Conservation (phyloP, 2,888 invertebrate species). For the Rhamphomyia laevipes region DNA sequence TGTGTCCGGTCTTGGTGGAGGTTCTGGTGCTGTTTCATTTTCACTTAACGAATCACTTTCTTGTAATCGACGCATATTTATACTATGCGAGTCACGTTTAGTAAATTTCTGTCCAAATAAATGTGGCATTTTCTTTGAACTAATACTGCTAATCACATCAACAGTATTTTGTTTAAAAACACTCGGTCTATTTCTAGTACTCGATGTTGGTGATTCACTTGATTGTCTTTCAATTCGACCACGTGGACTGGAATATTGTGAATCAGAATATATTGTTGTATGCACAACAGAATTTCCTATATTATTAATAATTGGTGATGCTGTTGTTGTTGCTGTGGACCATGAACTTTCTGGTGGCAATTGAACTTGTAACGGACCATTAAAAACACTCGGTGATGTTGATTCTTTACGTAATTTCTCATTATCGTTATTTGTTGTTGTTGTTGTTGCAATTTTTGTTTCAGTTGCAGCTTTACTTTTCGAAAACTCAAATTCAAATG, state of each 20-base stretch:
- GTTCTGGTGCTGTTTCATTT: constrained; percentile 36
- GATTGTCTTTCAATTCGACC: constrained; percentile 19
- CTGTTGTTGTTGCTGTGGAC: constrained; percentile 23
- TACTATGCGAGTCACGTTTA: constrained; percentile 35
- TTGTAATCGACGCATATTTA: constrained; percentile 37
- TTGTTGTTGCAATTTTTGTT: constrained; percentile 24
- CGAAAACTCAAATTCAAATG: constrained; percentile 34
- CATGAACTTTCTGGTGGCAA: constrained; percentile 49
- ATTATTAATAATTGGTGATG: background rate
- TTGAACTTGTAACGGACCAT: constrained; percentile 57
- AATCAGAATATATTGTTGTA: background rate
- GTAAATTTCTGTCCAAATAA: constrained; percentile 37
- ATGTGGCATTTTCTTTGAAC: constrained; percentile 38
- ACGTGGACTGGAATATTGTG: background rate
- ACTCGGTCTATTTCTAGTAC: constrained; percentile 20
- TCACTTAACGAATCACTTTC: constrained; percentile 39
- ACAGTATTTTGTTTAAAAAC: constrained; percentile 36
- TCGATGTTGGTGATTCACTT: constrained; percentile 22
- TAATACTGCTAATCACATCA: constrained; percentile 39
- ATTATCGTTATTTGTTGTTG: constrained; percentile 28
- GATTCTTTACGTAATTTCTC: constrained; percentile 7
- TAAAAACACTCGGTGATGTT: constrained; percentile 38
- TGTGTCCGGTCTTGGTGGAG: constrained; percentile 36
- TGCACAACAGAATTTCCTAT: background rate
- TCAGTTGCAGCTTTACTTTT: constrained; percentile 19